Conservation (phyloP, 2,113 vertebrate species). For the Ciconia boyciana region DNA sequence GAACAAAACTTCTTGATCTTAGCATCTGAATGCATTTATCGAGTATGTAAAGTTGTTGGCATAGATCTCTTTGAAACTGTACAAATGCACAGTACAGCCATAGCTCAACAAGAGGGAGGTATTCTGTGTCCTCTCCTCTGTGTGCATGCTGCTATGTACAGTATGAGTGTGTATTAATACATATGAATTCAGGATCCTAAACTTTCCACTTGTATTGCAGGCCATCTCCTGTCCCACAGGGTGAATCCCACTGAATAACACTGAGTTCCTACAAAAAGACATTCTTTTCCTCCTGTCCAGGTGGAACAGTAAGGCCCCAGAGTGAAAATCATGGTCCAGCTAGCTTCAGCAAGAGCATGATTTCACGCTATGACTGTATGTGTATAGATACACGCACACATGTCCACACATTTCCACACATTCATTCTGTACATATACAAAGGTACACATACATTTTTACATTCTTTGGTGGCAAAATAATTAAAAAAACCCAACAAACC, state of each 20-base stretch:
- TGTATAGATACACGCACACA: not conserved
- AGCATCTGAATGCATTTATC: slow-evolving; percentile 57
- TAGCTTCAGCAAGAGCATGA: not conserved
- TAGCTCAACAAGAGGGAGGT: slow-evolving; percentile 53
- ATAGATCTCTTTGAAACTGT: slow-evolving; percentile 44
- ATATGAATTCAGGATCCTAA: not conserved
- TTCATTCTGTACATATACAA: slow-evolving; percentile 55
- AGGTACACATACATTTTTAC: slow-evolving; percentile 63
- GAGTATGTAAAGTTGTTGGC: slow-evolving; percentile 44
- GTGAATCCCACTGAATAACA: not conserved
- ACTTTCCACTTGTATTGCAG: not conserved
- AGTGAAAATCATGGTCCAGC: not conserved
- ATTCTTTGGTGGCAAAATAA: slow-evolving; percentile 69
- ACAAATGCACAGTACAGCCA: slow-evolving; percentile 63
- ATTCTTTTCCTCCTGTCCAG: slow-evolving; percentile 15
- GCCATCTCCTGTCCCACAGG: not conserved
- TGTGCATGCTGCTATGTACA: slow-evolving; percentile 11
- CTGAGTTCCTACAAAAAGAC: slow-evolving; percentile 12
- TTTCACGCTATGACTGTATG: not conserved
- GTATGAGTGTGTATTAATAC: not conserved
- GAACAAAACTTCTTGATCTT: slow-evolving; percentile 48
- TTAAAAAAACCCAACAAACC: not conserved
- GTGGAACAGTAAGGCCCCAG: slow-evolving; percentile 38
- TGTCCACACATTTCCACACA: slow-evolving; percentile 31
- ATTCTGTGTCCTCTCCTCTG: slow-evolving; percentile 16